Evolutionary conservation across 2,113 vertebrate genomes (phyloP).

Genomic region (Dasypus novemcinctus): DNA sequence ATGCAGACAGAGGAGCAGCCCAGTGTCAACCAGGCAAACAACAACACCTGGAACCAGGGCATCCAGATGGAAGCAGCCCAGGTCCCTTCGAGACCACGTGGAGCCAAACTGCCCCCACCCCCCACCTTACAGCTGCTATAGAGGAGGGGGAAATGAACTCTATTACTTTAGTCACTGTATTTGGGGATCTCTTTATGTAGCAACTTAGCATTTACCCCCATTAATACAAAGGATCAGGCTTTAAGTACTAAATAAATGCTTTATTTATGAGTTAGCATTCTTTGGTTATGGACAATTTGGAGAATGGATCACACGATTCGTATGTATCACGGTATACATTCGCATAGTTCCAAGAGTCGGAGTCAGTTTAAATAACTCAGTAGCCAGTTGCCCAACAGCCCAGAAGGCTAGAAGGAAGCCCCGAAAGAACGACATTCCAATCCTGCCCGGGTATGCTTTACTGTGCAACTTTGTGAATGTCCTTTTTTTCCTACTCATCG

Average conservation of each 20-base stretch:
- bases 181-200: not conserved
- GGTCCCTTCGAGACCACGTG: not conserved
- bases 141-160: not conserved
- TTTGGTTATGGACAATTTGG: not conserved
- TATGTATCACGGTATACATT: too few relatives aligned
- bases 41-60: not conserved
- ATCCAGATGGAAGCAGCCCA: not conserved
- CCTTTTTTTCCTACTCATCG: not conserved
- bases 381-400: not conserved
- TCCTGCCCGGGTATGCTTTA: too few relatives aligned
- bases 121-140: fast-evolving
- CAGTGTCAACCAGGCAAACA: not conserved
- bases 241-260: not conserved
- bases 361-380: not conserved
- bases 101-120: not conserved
- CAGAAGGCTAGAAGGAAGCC: not conserved
- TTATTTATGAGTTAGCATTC: not conserved
- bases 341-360: fast-evolving
- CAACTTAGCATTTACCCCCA: not conserved
- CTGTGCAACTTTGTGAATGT: not conserved
- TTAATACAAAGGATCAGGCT: not conserved
- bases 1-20: not conserved
- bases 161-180: not conserved
- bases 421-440: not conserved
- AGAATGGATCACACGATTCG: not conserved